Evolutionary conservation across 2,797 vertebrate species (phyloP).

Genomic region (Aulostomus chinensis): DNA sequence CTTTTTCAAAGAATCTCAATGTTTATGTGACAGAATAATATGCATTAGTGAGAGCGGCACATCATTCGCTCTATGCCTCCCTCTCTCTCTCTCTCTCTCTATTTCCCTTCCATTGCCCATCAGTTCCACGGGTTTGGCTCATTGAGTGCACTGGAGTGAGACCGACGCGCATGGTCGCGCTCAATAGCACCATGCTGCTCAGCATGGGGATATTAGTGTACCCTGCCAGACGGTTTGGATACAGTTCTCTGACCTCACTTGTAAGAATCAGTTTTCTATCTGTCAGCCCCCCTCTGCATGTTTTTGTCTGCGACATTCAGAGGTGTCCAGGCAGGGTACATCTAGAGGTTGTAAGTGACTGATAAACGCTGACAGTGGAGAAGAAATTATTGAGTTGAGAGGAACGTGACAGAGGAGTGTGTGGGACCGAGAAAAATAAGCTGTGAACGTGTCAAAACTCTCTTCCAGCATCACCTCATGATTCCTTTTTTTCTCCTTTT

Average conservation of each 20-base stretch:
- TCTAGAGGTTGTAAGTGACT: conserved; percentile 27
- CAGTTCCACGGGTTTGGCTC: conserved; percentile 66
- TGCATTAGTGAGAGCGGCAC: conserved; percentile 43
- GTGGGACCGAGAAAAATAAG: no score
- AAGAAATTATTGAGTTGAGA: conserved; percentile 41
- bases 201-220: conserved; percentile 74
- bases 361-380: conserved; percentile 49
- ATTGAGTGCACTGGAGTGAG: conserved; percentile 64
- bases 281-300: conserved; percentile 44
- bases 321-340: conserved; percentile 29
- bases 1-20: conserved; percentile 45
- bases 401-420: conserved; percentile 32
- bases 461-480: background rate
- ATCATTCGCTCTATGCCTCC: conserved; percentile 37
- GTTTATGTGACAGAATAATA: conserved; percentile 63
- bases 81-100: conserved; percentile 22
- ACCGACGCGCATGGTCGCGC: conserved; percentile 71
- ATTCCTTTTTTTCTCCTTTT: conserved; percentile 6
- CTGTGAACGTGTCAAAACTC: background rate
- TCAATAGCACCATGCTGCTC: conserved; percentile 66
- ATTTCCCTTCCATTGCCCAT: conserved; percentile 61
- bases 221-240: conserved; percentile 67
- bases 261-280: conserved; percentile 71
- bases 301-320: conserved; percentile 38
- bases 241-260: conserved; percentile 73